These are phyloP conservation scores for Sander vitreus DNA, from an alignment of 2,113 vertebrate genomes.

Conservation along the genomic window DNA sequence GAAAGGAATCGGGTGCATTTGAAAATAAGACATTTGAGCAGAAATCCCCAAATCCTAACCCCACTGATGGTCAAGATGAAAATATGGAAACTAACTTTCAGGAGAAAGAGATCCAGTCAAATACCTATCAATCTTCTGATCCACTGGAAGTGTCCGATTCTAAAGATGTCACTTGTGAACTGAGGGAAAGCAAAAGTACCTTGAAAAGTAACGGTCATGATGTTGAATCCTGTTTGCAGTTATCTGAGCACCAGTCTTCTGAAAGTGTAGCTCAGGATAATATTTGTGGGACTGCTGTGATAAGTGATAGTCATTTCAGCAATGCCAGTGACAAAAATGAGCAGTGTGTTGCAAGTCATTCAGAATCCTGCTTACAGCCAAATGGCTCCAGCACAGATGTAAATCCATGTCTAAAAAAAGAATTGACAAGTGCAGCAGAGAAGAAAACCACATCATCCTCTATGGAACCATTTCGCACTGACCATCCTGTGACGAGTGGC, in stretches of 20 bases:
- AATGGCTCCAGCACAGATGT: background rate
- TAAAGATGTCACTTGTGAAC: conserved; percentile 23
- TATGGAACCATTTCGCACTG: background rate
- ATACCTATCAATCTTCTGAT: conserved; percentile 4
- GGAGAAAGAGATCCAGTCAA: conserved; percentile 31
- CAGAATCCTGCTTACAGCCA: conserved; percentile 57
- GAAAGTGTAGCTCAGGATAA: conserved; percentile 29
- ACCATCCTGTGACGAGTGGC: background rate
- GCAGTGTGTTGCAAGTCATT: conserved; percentile 52
- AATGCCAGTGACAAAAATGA: conserved; percentile 33
- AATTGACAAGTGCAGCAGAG: conserved; percentile 3
- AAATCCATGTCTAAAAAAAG: background rate
- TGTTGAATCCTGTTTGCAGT: conserved; percentile 22
- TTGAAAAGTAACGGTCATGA: conserved; percentile 18
- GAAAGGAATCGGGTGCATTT: background rate
- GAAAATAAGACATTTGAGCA: conserved; percentile 16
- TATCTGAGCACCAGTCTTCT: conserved; percentile 10
- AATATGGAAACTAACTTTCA: conserved; percentile 9
- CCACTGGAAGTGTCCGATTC: background rate
- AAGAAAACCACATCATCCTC: background rate
- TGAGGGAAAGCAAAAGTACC: conserved; percentile 2
- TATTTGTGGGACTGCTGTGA: background rate
- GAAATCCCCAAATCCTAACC: background rate
- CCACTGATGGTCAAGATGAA: conserved; percentile 14
- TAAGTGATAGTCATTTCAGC: conserved; percentile 13